phyloP scores from a whole-genome alignment of 1,140 invertebrate species.

The Meloidogyne exigua region DNA sequence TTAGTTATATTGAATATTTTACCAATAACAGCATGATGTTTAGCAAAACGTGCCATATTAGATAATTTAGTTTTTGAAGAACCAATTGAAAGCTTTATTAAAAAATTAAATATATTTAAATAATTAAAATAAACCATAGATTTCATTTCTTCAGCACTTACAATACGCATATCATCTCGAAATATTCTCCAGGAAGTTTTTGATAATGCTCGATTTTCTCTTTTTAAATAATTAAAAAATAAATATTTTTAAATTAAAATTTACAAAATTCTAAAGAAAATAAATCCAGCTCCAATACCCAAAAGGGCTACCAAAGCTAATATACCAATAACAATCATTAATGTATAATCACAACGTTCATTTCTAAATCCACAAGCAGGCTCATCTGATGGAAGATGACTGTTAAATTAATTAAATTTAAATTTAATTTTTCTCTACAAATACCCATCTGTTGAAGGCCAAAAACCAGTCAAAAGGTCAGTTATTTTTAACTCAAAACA shows the following conservation, averaged over 20 bases:
- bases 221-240: conserved; percentile 32
- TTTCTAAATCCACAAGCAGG: conserved; percentile 58
- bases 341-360: conserved; percentile 59
- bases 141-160: conserved; percentile 60
- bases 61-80: conserved; percentile 58
- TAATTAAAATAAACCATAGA: conserved; percentile 54
- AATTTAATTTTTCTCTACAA: too few relatives aligned
- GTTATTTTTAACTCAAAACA: conserved; percentile 54
- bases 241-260: conserved; percentile 12
- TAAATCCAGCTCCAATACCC: conserved; percentile 36
- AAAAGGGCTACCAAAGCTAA: conserved; percentile 42
- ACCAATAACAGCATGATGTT: conserved; percentile 61
- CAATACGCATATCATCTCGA: conserved; percentile 57
- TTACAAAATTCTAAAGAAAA: conserved; percentile 51
- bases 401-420: not conserved
- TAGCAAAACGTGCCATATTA: conserved; percentile 59
- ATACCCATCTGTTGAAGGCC: conserved; percentile 55
- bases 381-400: conserved; percentile 10
- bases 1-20: not conserved
- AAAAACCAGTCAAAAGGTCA: conserved; percentile 60
- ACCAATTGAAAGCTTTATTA: conserved; percentile 59
- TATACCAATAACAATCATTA: conserved; percentile 51
- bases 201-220: conserved; percentile 54
- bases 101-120: not conserved
- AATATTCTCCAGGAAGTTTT: conserved; percentile 59